Evolutionary conservation across 2,797 vertebrate genomes (phyloP), one percentile per base, ranked within the genome.

Genomic region (Antennarius maculatus): DNA sequence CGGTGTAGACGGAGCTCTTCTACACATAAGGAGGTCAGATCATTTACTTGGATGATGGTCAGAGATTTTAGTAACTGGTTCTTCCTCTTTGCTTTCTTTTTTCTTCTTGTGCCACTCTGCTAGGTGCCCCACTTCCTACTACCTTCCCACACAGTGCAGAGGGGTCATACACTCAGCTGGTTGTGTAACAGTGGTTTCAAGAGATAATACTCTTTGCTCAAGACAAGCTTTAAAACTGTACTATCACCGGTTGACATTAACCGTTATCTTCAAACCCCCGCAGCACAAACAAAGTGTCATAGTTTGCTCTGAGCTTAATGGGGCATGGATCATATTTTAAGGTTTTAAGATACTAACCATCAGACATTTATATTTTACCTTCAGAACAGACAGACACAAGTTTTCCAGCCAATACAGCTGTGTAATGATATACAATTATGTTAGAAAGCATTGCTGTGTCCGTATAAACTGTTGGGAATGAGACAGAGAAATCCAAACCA

Each of bases 161-260:
- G 34, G 4, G 50, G 68, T 65, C 59, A 53, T 50, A 71, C 70
- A 4, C 61, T 82, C 57, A 81, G 77, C 74, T 80, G 75, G 85
- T 92, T 92, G 88, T 81, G 78, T 88, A 90, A 91, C 37, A 83
- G 68, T 43, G 1, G 55, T 29, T 77, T 79, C 81, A 87, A 83
- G 84, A 89, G 83, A 86, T 92, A 86, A 90, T 78, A 62, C 69
- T 79, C 78, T 90, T 86, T 83, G 63, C 78, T 81, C 65, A 68
- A 79, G 84, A 84, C 69, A 42, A 75, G 69, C 74, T 76, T 69
- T 80, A 31, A 63, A 76, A 67, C 49, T 82, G 75, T 69, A 87
- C 86, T 89, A 88, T 89, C 85, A 80, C 88, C 86, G 80, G 63
- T 27, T 0, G 7, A 81, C 82, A 79, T 85, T 79, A 83, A 82